Conservation (phyloP, 2,797 vertebrate genomes). For the Hoplostethus mediterraneus region DNA sequence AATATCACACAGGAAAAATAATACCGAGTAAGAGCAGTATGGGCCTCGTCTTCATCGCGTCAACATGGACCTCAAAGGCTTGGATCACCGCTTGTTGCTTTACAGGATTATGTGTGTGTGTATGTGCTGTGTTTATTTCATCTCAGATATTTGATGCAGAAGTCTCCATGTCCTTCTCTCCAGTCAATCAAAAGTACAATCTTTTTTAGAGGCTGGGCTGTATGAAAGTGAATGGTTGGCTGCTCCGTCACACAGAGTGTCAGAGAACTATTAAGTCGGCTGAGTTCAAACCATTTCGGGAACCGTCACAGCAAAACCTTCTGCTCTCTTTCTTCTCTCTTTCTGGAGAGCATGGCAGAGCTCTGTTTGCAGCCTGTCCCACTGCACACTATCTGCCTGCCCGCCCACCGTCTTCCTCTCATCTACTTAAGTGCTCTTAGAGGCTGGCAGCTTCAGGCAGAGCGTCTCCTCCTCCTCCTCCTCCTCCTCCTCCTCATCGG, state of each 20-base stretch:
- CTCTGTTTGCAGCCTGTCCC: slow-evolving; percentile 48
- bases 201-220: neutral
- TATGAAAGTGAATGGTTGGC: neutral
- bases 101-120: too few species aligned
- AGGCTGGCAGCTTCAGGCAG: slow-evolving; percentile 62
- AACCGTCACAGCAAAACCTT: slow-evolving; percentile 15
- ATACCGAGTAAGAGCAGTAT: slow-evolving; percentile 23
- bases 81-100: neutral
- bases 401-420: slow-evolving; percentile 69
- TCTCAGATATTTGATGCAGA: neutral
- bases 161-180: slow-evolving; percentile 2
- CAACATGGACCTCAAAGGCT: slow-evolving; percentile 29
- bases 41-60: slow-evolving; percentile 35
- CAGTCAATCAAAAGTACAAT: neutral
- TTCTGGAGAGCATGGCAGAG: slow-evolving; percentile 13
- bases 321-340: slow-evolving; percentile 2
- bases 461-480: slow-evolving; percentile 59
- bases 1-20: slow-evolving; percentile 50
- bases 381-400: slow-evolving; percentile 43
- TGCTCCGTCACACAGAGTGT: neutral
- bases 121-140: neutral
- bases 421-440: slow-evolving; percentile 80
- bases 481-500: slow-evolving; percentile 18
- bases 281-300: neutral
- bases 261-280: neutral